Percentiles rank a stretch among this genome's conserved stretches.
Evolutionary conservation across 2,113 vertebrate genomes (phyloP).

Genomic region (Clarias gariepinus): DNA sequence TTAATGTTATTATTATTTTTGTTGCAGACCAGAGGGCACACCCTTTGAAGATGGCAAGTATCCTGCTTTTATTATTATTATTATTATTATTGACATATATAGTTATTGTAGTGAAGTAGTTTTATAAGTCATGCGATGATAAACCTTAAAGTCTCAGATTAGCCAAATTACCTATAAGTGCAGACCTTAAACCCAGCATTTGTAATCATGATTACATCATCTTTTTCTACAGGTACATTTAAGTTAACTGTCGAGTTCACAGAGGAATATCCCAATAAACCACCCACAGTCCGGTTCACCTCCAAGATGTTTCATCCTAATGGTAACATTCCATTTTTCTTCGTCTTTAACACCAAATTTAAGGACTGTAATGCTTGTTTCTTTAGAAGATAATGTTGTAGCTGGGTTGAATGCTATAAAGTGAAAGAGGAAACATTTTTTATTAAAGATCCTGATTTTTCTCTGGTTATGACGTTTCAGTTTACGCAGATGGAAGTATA

Average conservation of each 20-base stretch:
- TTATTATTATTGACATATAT: background rate
- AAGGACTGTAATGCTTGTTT: background rate
- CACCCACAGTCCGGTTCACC: conserved; percentile 87
- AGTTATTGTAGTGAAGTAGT: too few species aligned
- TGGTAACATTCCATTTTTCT: conserved; percentile 19
- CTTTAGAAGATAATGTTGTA: background rate
- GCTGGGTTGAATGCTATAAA: background rate
- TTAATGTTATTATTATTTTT: background rate
- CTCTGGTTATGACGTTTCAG: conserved; percentile 66
- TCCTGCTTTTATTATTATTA: background rate
- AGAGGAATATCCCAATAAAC: conserved; percentile 89
- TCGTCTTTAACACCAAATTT: background rate
- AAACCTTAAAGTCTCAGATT: background rate
- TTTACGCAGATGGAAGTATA: conserved; percentile 98
- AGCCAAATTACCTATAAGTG: background rate
- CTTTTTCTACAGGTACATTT: conserved; percentile 76
- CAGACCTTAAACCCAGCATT: background rate
- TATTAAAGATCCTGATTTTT: background rate
- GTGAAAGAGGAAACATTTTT: background rate
- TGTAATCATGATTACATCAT: background rate
- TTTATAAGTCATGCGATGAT: background rate
- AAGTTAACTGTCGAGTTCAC: conserved; percentile 90
- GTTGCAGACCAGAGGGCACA: conserved; percentile 58
- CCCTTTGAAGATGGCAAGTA: conserved; percentile 60
- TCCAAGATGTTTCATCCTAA: conserved; percentile 72